Percentiles rank a stretch among this genome's conserved stretches.
These are phyloP conservation scores for Vipera latastei DNA, from an alignment of 2,797 vertebrate species.

Conservation along the genomic window DNA sequence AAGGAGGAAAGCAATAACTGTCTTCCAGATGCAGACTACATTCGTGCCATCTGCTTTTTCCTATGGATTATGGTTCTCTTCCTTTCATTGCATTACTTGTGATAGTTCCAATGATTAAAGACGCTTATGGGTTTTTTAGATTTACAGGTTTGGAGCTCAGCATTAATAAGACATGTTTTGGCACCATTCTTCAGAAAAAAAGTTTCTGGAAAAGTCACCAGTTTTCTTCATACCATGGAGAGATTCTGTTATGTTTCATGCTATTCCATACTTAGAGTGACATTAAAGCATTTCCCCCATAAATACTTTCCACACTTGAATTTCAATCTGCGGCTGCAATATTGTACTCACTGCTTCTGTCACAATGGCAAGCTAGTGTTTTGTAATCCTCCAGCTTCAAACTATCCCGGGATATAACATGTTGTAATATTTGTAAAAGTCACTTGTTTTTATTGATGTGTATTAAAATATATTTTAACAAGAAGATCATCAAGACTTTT, in stretches of 20 bases:
- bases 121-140: neutral
- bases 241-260: neutral
- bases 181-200: neutral
- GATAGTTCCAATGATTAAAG: neutral
- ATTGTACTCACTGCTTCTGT: too few species aligned
- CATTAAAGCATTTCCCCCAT: neutral
- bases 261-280: neutral
- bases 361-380: neutral
- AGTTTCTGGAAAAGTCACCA: neutral
- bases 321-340: neutral
- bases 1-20: neutral
- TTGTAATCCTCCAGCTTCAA: neutral
- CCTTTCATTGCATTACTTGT: neutral
- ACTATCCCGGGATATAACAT: fast-evolving
- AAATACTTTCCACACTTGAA: neutral
- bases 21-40: neutral
- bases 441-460: neutral
- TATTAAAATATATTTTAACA: neutral
- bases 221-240: neutral
- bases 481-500: neutral
- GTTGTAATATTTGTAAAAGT: neutral
- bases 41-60: neutral
- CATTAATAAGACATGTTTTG: neutral
- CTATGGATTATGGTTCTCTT: neutral
- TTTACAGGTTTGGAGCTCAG: neutral